Base-by-base conservation (phyloP, 2,888 invertebrate species). In the Palloptera scutellata region DNA sequence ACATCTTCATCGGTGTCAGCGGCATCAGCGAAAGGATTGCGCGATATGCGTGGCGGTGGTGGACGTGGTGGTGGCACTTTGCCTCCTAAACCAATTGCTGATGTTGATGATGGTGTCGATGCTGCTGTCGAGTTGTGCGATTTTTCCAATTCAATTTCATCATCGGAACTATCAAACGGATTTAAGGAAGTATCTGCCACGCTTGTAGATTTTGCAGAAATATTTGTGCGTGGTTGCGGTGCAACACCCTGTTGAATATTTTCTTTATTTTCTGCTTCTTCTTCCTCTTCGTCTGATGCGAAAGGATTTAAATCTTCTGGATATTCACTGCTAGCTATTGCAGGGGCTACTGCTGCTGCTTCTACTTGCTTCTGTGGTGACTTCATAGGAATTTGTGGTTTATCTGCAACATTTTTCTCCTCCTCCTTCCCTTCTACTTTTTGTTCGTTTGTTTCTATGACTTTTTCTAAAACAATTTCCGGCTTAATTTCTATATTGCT, bases 231-330 rank as follows among this genome's bases (percentile, higher is more conserved):
- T 59, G 64, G 73, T 61, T 57, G 68, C 68, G 65, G 66, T 55
- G 70, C 74, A 3, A 61, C 48, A 13, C 10, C 53, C 59, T 55
- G 64, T 61, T 55, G 67, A 62, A 67, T 52, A 54, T 72, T 71
- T 66, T 73, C 72, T 74, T 78, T 86, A 73, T 83, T 84, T 3
- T 81, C 80, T 19, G 86, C 86, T 59, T 87, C 86, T 62, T 85
- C 86, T 55, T 86, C 86, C 53, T 89, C 88, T 40, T 88, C 88
- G 66, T 92, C 92, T 74, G 91, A 91, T 45, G 88, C 90, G 85
- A 96, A 96, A 6, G 95, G 95, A 87, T 96, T 95, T 72, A 95
- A 86, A 79, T 92, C 89, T 72, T 89, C 89, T 0, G 95, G 95
- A 86, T 95, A 94, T 52, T 77, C 72, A 65, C 58, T 68, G n/a